A percentile compares a stretch with the other conserved stretches of the same genome.
phyloP scores from a whole-genome alignment of 2,888 invertebrate genomes.

The Dynastes tityus region DNA sequence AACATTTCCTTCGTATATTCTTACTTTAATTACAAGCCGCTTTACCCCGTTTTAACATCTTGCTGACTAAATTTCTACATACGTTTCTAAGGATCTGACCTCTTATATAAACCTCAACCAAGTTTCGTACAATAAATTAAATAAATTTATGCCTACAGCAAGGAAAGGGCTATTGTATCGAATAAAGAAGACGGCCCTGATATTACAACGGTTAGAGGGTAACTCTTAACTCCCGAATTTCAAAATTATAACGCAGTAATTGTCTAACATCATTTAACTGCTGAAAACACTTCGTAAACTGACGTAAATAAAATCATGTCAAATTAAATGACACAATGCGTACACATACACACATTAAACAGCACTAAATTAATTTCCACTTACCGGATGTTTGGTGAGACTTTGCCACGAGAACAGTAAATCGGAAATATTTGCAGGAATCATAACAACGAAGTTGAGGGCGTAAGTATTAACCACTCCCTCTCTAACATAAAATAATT shows the following conservation, averaged over 20 bases:
- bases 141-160: background rate
- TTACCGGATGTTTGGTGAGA: slow-evolving; percentile 82
- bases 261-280: slow-evolving; percentile 1
- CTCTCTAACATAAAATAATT: slow-evolving; percentile 87
- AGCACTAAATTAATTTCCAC: slow-evolving; percentile 58
- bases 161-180: background rate
- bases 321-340: slow-evolving; percentile 3
- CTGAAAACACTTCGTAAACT: background rate
- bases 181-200: slow-evolving; percentile 2
- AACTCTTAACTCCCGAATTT: background rate
- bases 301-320: background rate
- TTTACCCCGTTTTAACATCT: no score
- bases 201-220: background rate
- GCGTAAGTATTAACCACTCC: slow-evolving; percentile 91
- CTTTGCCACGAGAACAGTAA: slow-evolving; percentile 91
- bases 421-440: slow-evolving; percentile 84
- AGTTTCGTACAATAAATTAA: slow-evolving; percentile 1
- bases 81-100: no score
- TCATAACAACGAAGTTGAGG: slow-evolving; percentile 86
- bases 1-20: no score
- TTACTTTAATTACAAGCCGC: no score
- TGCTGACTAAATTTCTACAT: no score
- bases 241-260: background rate
- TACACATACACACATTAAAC: background rate
- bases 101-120: background rate